Evolutionary conservation across 2,113 vertebrate species (phyloP).

Genomic region (Oxyura jamaicensis): DNA sequence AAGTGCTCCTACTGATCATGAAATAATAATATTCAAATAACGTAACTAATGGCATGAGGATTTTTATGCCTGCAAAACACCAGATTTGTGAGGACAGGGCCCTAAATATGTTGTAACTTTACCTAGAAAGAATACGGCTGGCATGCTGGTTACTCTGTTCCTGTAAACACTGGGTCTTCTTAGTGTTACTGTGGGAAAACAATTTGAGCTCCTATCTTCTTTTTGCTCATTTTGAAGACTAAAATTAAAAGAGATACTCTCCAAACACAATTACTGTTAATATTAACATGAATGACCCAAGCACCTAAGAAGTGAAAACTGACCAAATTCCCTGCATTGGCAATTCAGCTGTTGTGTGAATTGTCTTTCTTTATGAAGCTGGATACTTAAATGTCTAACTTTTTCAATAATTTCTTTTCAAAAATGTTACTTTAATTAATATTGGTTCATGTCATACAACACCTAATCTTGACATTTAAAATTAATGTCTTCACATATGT

Average conservation of each 20-base stretch:
- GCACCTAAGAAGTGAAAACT: not conserved
- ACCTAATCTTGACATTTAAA: not conserved
- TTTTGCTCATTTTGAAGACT: not conserved
- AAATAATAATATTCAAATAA: not conserved
- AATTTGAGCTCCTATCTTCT: conserved; percentile 3
- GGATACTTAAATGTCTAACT: not conserved
- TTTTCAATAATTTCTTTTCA: not conserved
- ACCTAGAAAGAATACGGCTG: not conserved
- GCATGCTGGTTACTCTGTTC: not conserved
- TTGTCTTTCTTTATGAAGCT: not conserved
- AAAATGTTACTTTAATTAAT: not conserved
- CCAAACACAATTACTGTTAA: not conserved
- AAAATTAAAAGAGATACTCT: not conserved
- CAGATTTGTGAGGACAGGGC: not conserved
- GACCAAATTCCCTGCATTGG: not conserved
- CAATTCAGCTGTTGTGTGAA: conserved; percentile 22
- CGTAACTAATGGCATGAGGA: not conserved
- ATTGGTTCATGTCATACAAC: not conserved
- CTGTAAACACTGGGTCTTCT: not conserved
- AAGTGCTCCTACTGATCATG: not conserved
- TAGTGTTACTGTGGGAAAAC: not conserved
- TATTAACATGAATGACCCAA: not conserved
- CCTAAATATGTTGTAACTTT: not conserved
- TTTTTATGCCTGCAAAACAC: not conserved
- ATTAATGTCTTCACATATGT: not conserved